Evolutionary conservation across 2,113 vertebrate species (phyloP).

Genomic region (Centropus bengalensis): DNA sequence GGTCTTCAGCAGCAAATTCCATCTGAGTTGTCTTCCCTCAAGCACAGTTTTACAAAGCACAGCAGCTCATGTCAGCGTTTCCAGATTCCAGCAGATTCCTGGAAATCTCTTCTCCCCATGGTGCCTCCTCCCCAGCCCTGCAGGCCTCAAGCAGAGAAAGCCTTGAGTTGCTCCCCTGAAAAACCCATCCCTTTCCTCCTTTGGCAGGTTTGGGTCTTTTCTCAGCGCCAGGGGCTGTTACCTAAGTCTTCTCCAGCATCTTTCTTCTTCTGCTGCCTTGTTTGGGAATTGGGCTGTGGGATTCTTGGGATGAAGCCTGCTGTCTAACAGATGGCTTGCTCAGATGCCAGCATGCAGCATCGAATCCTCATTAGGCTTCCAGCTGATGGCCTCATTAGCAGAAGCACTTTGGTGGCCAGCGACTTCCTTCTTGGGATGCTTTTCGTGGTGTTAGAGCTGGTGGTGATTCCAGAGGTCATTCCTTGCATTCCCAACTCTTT

Average conservation of each 20-base stretch:
- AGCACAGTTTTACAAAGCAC: not conserved
- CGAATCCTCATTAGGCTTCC: not conserved
- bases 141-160: not conserved
- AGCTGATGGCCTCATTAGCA: not conserved
- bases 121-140: not conserved
- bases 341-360: rapidly evolving
- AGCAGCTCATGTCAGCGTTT: not conserved
- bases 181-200: not conserved
- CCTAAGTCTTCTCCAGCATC: not conserved
- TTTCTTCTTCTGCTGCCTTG: not conserved
- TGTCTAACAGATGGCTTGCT: not conserved
- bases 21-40: not conserved
- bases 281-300: not conserved
- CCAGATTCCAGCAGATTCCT: not conserved
- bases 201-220: not conserved
- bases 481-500: not conserved
- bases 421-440: rapidly evolving
- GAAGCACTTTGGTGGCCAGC: not conserved
- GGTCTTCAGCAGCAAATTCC: not conserved
- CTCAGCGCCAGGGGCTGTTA: not conserved
- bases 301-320: not conserved
- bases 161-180: not conserved
- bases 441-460: rapidly evolving
- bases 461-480: not conserved
- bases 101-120: not conserved